phyloP scores from a whole-genome alignment of 92 coral and sea anemone species.

The Bergia puertoricense region DNA sequence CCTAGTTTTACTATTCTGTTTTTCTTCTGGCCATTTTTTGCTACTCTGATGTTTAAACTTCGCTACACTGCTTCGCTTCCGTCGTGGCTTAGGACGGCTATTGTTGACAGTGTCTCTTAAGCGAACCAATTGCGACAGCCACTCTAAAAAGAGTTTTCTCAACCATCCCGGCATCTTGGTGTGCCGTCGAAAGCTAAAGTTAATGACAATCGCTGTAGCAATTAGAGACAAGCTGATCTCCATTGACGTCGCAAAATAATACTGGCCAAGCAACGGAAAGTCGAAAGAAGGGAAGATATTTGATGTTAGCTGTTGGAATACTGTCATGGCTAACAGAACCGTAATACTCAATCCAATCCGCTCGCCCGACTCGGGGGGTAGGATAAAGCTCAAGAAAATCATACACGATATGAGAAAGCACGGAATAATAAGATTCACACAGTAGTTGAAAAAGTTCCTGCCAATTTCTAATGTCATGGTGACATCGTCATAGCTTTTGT shows the following conservation, averaged over 20 bases:
- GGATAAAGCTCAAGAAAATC: constrained; percentile 79
- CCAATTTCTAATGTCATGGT: constrained; percentile 60
- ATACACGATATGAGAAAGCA: constrained; percentile 74
- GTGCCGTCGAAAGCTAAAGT: constrained; percentile 70
- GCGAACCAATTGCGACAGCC: constrained; percentile 65
- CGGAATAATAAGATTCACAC: constrained; percentile 75
- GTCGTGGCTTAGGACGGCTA: constrained; percentile 64
- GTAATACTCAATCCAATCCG: constrained; percentile 80
- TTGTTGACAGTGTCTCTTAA: constrained; percentile 60
- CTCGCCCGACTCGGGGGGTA: constrained; percentile 85
- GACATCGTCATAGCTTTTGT: constrained; percentile 50
- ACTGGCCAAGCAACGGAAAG: constrained; percentile 82
- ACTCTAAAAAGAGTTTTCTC: constrained; percentile 53
- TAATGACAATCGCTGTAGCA: constrained; percentile 71
- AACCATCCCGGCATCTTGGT: constrained; percentile 72
- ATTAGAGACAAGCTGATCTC: constrained; percentile 72
- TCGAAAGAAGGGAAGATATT: constrained; percentile 79
- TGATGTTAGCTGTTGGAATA: constrained; percentile 83
- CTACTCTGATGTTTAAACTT: constrained; percentile 8
- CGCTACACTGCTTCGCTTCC: background rate
- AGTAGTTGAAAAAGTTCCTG: constrained; percentile 55
- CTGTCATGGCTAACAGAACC: constrained; percentile 81
- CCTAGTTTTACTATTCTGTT: background rate
- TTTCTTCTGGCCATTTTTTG: background rate
- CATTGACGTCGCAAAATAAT: constrained; percentile 77